Base-by-base conservation (phyloP, 2,797 vertebrate genomes). In the Phoebastria nigripes region DNA sequence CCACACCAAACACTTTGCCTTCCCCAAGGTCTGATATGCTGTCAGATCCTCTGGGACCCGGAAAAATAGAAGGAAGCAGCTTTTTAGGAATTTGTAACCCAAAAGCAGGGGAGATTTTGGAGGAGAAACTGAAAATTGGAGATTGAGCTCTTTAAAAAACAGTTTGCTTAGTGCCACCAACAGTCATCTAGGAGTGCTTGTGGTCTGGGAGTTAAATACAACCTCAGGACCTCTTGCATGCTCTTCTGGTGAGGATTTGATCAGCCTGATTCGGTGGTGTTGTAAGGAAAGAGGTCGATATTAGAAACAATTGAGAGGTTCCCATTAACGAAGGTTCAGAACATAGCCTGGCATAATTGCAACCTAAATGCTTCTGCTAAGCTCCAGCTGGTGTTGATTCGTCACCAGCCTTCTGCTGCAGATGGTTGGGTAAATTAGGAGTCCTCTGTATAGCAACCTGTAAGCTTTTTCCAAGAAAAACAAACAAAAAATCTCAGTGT, bases 311-410 rank as follows among this genome's bases (percentile, higher is more conserved):
- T 15, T 44, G 26, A 56, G 42, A 84, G 26, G 39, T 41, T 89
- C 33, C 42, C 37, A 35, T 66, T 82, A 73, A 61, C 0, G 5
- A 41, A 84, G 13, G 16, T 66, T 86, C 46, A 83, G 79, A 62
- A 62, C 15, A n/a, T 1, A 76, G 21, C 28, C 26, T 1, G 1
- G 19, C 25, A 55, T 76, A 77, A 58, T 4, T 78, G 55, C 55
- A 82, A 35, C 29, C 15, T 55, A 33, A 84, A 52, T 54, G 10
- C 9, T 84, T 91, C 55, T 84, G 55, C 71, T 91, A 51, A 66
- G 71, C 67, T 87, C 86, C 93, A 94, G 52, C 81, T 94, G 96
- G 78, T 95, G 74, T 93, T 88, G 85, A 92, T 92, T 93, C 35
- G 4, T 69, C 52, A 92, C 49, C 78, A 95, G 31, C 54, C 54